A percentile compares a stretch with the other conserved stretches of the same genome.
These are phyloP conservation scores for Ailurus styani DNA, from an alignment of 2,113 vertebrate genomes.

Conservation along the genomic window DNA sequence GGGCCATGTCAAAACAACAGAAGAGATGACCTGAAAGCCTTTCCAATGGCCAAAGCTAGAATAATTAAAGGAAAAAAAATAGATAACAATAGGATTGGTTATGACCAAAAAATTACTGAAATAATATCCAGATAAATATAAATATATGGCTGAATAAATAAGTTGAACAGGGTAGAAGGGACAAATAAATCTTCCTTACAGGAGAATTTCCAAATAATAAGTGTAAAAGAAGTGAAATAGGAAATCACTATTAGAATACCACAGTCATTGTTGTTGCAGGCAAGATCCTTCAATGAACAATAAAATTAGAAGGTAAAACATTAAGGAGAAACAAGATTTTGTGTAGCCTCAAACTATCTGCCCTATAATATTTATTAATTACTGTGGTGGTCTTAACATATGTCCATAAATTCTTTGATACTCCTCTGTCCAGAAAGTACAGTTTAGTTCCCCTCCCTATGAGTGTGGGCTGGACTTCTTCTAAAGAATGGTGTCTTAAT, in stretches of 20 bases:
- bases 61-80: not conserved
- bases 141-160: not conserved
- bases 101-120: not conserved
- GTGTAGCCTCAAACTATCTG: not conserved
- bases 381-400: not conserved
- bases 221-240: not conserved
- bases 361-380: not conserved
- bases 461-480: not conserved
- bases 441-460: not conserved
- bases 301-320: slow-evolving; percentile 23
- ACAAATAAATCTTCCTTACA: not conserved
- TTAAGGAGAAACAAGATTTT: slow-evolving; percentile 10
- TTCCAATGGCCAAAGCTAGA: not conserved
- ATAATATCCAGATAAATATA: not conserved
- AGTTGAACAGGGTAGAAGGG: not conserved
- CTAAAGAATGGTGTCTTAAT: not conserved
- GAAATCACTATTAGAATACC: not conserved
- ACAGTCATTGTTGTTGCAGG: not conserved
- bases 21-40: not conserved
- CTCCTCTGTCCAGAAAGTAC: not conserved
- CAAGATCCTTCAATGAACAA: slow-evolving; percentile 11
- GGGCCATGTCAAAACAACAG: not conserved
- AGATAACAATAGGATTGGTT: not conserved
- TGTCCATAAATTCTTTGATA: slow-evolving; percentile 5
- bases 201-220: slow-evolving; percentile 14